Evolutionary conservation across 2,888 invertebrate species (phyloP), one percentile per base, ranked within the genome.

Genomic region (Microplitis deprimator): DNA sequence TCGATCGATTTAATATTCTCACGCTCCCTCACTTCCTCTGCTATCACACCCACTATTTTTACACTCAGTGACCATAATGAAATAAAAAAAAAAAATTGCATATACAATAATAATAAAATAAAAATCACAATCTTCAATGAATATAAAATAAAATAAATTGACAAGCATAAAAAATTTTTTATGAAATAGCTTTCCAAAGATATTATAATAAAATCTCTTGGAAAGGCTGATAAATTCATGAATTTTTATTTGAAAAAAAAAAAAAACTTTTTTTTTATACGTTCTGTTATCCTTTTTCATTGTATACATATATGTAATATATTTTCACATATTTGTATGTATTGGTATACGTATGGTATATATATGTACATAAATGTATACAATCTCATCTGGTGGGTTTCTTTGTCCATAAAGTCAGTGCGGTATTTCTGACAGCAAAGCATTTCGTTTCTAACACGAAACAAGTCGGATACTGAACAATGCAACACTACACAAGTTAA

Each of bases 1-100:
- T 73, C 76, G 79, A 79, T 81, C 76, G 76, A 81, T 79, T 77
- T 81, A 77, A 65, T 75, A 76, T 76, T 80, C 76, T 77, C 77
- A 69, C 71, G 75, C 71, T 77, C 39, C 17, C 39, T 13, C 40
- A 62, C 77, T 62, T 62, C 67, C 64, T 67, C 10, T 38, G 38
- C 39, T 61, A 73, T 73, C 67, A 59, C 73, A 73, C 73, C 73
- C 73, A 73, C 73, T 41, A 73, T 73, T 73, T 73, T 73, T 73
- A 64, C 73, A 73, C 73, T 67, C 73, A 73, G 16, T 73, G 60
- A 67, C 41, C 68, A 73, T 64, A 64, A 50, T 68, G 72, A 71
- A 61, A 40, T 40, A 64, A 59, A 67, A 5, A 68, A 62, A 68
- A 68, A 67, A 29, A 10, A 50, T 38, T 16, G n/a, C 39, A 38